A percentile compares a stretch with the other conserved stretches of the same genome.
These are phyloP conservation scores for Battus philenor DNA, from an alignment of 1,140 invertebrate genomes.

Conservation along the genomic window DNA sequence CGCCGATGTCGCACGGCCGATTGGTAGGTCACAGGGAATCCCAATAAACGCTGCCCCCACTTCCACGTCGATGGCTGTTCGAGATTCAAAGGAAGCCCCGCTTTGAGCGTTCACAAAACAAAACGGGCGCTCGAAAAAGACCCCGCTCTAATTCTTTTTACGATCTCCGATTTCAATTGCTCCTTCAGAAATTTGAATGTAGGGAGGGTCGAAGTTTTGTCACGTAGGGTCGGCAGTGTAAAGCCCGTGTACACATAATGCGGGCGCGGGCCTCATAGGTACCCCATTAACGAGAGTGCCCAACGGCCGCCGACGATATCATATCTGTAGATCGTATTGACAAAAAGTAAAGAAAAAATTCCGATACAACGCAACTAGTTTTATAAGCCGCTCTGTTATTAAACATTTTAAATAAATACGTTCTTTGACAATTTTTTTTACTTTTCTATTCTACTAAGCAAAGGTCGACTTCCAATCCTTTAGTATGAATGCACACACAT, in stretches of 20 bases:
- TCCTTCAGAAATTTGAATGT: conserved; percentile 75
- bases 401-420: conserved; percentile 68
- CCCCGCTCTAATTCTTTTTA: conserved; percentile 74
- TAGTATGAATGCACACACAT: conserved; percentile 43
- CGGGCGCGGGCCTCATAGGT: conserved; percentile 62
- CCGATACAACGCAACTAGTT: conserved; percentile 42
- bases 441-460: conserved; percentile 47
- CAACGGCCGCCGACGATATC: conserved; percentile 59
- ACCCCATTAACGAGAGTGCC: conserved; percentile 70
- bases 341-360: conserved; percentile 58
- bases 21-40: conserved; percentile 71
- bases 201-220: conserved; percentile 73
- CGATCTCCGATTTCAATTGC: conserved; percentile 75
- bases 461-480: conserved; percentile 54
- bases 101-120: conserved; percentile 65
- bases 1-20: conserved; percentile 56
- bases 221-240: conserved; percentile 64
- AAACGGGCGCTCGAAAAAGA: conserved; percentile 65
- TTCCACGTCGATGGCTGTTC: conserved; percentile 65
- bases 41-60: conserved; percentile 69
- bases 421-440: conserved; percentile 46
- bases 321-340: conserved; percentile 66
- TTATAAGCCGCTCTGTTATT: conserved; percentile 66
- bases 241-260: conserved; percentile 63
- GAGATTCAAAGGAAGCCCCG: conserved; percentile 72